phyloP scores from a whole-genome alignment of 2,888 invertebrate species.

The Podabrus alpinus region DNA sequence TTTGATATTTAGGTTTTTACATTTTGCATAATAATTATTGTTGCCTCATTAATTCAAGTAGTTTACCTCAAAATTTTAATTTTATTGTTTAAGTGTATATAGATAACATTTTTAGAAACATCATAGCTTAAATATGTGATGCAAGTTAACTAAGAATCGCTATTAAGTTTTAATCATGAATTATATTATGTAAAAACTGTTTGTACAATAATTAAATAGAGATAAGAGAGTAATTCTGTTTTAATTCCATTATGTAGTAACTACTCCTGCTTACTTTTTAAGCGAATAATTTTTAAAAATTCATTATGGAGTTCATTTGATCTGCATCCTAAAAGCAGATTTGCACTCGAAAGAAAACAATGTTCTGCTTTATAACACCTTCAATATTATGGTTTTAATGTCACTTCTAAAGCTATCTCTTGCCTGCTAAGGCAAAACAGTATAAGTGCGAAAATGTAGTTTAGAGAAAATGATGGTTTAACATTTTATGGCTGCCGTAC shows the following conservation, averaged over 20 bases:
- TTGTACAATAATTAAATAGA: background rate
- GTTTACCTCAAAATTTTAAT: background rate
- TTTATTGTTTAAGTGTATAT: background rate
- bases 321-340: too few species aligned
- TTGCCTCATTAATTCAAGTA: background rate
- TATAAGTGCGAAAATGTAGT: too few species aligned
- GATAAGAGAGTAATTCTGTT: background rate
- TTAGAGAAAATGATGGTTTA: too few species aligned
- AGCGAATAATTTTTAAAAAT: too few species aligned
- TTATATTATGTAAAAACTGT: background rate
- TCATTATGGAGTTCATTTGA: too few species aligned
- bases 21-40: background rate
- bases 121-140: background rate
- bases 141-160: background rate
- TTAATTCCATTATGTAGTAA: background rate
- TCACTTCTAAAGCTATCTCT: too few species aligned
- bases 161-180: background rate
- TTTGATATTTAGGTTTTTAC: constrained; percentile 62
- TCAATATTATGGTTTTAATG: too few species aligned
- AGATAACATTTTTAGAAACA: background rate
- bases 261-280: too few species aligned
- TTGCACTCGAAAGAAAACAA: too few species aligned
- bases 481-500: too few species aligned
- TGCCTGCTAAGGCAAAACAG: too few species aligned
- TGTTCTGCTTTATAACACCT: too few species aligned